Base-by-base conservation (phyloP, 2,797 vertebrate genomes). In the Hafferia zeledoni region DNA sequence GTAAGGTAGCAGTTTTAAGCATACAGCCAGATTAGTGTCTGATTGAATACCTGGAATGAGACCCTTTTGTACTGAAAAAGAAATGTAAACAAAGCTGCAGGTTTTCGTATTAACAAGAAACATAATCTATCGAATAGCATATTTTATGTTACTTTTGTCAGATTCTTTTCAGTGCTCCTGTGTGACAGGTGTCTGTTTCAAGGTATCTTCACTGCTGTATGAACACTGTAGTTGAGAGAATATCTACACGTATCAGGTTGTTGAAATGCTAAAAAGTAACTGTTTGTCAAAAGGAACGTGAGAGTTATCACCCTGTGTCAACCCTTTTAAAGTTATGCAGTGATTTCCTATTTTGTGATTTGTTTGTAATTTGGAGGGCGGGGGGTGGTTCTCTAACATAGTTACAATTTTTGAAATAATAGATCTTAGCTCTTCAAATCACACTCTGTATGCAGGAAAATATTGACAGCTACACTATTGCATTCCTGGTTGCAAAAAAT, bases 121-220 rank as follows among this genome's bases (percentile, higher is more conserved):
- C 6, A 28, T 47, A 85, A 89, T 80, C 47, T 91, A 79, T 65
- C 41, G 41, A 84, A 74, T 47, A 82, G 65, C 13, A 4, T 94
- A 60, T 95, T 95, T 93, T 90, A 25, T 49, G 53, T 87, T 91
- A 52, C 52, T 19, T 92, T 74, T 89, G 12, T 80, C 69, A 57
- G 84, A 83, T 49, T 85, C 25, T 90, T 95, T 92, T 47, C 84
- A 43, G 69, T 80, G 27, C 70, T 87, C 10, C 64, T 79, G 11
- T 79, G 44, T 94, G 83, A 63, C 69, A 89, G 27, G 70, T 87
- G 59, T 76, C 63, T 83, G 28, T 53, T 16, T 88, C 72, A 74
- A 80, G 35, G 28, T 87, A 18, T 39, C 50, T 50, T 94, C 20
- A 41, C 27, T 84, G 20, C 55, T 88, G 9, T 72, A 4, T 39